Evolutionary conservation across 2,113 vertebrate species (phyloP).

Genomic region (Haemorhous mexicanus): DNA sequence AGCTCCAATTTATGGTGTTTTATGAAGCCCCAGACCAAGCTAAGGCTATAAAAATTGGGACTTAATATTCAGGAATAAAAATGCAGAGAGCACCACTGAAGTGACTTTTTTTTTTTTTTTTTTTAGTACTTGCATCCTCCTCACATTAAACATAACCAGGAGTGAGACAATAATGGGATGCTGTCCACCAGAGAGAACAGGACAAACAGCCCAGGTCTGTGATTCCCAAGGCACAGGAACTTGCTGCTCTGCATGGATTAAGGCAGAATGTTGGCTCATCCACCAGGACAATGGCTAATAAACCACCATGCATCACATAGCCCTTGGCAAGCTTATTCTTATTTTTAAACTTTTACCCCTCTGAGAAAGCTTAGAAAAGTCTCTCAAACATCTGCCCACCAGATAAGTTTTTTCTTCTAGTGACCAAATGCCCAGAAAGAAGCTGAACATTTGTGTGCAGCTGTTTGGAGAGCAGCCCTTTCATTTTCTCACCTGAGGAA

Average conservation of each 20-base stretch:
- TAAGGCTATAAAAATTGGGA: conserved; percentile 52
- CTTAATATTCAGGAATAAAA: conserved; percentile 62
- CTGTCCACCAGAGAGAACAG: neutral
- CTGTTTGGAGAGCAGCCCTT: neutral
- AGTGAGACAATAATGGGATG: neutral
- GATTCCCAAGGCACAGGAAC: neutral
- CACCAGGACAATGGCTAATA: neutral
- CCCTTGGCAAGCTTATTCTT: neutral
- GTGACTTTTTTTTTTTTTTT: neutral
- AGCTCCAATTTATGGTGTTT: conserved; percentile 49
- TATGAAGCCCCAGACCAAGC: conserved; percentile 51
- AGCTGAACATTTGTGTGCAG: neutral
- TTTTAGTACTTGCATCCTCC: neutral
- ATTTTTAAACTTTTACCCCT: neutral
- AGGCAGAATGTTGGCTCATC: neutral
- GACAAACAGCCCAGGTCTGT: neutral
- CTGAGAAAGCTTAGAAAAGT: neutral
- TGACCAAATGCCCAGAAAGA: neutral
- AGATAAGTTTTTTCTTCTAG: neutral
- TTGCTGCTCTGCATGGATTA: neutral
- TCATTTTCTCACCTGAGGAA: neutral
- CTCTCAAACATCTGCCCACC: conserved; percentile 27
- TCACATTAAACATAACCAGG: neutral
- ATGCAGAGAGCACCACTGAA: neutral
- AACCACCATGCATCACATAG: neutral